Percentiles rank a stretch among this genome's conserved stretches.
phyloP scores from a whole-genome alignment of 2,888 invertebrate species.

The Caenorhabditis sp. region DNA sequence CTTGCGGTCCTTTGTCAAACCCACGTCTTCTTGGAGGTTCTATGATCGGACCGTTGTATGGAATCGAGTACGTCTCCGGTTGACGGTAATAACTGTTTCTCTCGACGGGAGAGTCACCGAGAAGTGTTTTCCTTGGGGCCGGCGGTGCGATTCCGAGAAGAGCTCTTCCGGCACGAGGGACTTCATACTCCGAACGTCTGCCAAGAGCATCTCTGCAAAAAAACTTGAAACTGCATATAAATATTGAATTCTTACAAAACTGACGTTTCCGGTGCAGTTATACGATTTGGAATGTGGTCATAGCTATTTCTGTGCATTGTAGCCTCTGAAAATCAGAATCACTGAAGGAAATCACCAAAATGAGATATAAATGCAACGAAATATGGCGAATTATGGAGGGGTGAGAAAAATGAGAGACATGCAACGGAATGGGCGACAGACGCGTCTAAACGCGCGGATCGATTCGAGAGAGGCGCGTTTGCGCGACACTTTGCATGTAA shows the following conservation, averaged over 20 bases:
- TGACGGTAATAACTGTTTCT: not conserved
- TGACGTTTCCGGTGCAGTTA: slow-evolving; percentile 17
- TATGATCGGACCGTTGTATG: slow-evolving; percentile 15
- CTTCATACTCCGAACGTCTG: slow-evolving; percentile 19
- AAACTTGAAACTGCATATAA: not conserved
- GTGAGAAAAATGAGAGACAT: too few species aligned
- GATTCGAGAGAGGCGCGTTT: too few species aligned
- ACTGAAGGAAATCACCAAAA: too few species aligned
- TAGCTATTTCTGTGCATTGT: slow-evolving; percentile 17
- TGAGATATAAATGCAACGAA: too few species aligned
- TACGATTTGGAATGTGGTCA: slow-evolving; percentile 42
- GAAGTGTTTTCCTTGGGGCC: slow-evolving; percentile 19
- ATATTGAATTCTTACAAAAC: not conserved
- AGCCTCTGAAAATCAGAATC: not conserved
- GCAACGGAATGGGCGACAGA: too few species aligned
- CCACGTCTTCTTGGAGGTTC: slow-evolving; percentile 29
- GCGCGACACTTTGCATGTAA: too few species aligned
- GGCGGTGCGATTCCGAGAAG: not conserved
- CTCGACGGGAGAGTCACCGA: slow-evolving; percentile 22
- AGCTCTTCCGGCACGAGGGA: slow-evolving; percentile 8
- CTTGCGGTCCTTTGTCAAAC: slow-evolving; percentile 46
- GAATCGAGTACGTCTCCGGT: not conserved
- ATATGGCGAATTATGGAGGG: too few species aligned
- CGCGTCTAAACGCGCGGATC: too few species aligned
- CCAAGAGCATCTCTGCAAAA: not conserved